These are phyloP conservation scores for Rhinolophus sinicus DNA, from an alignment of 2,113 vertebrate species.

Conservation along the genomic window DNA sequence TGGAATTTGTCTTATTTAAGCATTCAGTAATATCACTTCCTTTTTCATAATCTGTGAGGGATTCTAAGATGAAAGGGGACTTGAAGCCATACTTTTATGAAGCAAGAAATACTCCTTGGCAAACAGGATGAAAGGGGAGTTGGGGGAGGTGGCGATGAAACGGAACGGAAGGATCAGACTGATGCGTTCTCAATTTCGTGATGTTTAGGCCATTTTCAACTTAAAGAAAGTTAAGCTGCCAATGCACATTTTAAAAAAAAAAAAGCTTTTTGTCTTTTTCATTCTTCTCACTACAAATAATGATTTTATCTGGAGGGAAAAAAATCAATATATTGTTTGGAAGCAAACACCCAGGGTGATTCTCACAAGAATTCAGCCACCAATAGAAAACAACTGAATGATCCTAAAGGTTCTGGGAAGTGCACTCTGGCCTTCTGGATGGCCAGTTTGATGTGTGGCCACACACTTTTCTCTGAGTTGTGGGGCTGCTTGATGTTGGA, in stretches of 20 bases:
- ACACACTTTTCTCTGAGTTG: not conserved
- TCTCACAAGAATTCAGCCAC: not conserved
- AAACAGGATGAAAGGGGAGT: not conserved
- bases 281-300: not conserved
- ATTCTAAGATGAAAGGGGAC: not conserved
- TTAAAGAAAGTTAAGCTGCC: not conserved
- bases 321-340: not conserved
- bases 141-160: not conserved
- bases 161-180: not conserved
- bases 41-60: not conserved
- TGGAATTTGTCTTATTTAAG: conserved; percentile 43
- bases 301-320: not conserved
- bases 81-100: not conserved
- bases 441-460: not conserved
- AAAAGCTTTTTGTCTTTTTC: not conserved
- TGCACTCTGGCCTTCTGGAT: not conserved
- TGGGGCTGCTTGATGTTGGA: not conserved
- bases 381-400: not conserved
- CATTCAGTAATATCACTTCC: not conserved
- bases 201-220: not conserved
- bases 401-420: not conserved
- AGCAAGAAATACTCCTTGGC: not conserved
- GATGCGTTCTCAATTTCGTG: not conserved
- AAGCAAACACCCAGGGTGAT: not conserved
- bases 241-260: not conserved